These are phyloP conservation scores for Platynereis dumerilii DNA, from an alignment of 2,888 invertebrate genomes.

Conservation along the genomic window DNA sequence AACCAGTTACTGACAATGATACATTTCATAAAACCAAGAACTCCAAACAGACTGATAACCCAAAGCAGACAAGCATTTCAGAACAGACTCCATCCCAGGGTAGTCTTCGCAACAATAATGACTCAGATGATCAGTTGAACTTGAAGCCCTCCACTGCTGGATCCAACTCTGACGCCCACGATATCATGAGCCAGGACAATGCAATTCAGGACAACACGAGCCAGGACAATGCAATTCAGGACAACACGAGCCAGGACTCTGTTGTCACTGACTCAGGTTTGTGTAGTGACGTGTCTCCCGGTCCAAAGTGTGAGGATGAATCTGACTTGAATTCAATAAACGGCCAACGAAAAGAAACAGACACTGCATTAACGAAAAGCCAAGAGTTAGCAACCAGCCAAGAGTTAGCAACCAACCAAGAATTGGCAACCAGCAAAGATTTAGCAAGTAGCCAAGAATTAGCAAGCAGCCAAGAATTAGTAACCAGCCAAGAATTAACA, in stretches of 20 bases:
- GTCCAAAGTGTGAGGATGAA: constrained; percentile 22
- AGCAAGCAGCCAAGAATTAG: no score
- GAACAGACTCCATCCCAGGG: background rate
- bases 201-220: constrained; percentile 1
- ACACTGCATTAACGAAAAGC: background rate
- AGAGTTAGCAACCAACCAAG: no score
- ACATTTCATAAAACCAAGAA: background rate
- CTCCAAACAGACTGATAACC: background rate
- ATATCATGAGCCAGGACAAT: constrained; percentile 9
- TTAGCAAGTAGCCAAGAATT: no score
- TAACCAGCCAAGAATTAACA: background rate
- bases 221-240: constrained; percentile 19
- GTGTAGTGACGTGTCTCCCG: constrained; percentile 26
- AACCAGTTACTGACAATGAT: background rate
- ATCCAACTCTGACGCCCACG: background rate
- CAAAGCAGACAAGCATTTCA: background rate
- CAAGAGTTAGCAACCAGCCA: no score
- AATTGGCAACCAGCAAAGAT: no score
- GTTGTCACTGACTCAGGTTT: constrained; percentile 20
- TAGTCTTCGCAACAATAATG: background rate
- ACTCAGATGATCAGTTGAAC: background rate
- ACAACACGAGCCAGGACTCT: constrained; percentile 25
- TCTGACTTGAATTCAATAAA: constrained; percentile 18
- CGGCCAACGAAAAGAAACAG: background rate
- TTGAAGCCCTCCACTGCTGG: background rate